Percentiles rank a stretch among this genome's conserved stretches.
phyloP scores from a whole-genome alignment of 2,888 invertebrate genomes.

The Micropterix aruncella region DNA sequence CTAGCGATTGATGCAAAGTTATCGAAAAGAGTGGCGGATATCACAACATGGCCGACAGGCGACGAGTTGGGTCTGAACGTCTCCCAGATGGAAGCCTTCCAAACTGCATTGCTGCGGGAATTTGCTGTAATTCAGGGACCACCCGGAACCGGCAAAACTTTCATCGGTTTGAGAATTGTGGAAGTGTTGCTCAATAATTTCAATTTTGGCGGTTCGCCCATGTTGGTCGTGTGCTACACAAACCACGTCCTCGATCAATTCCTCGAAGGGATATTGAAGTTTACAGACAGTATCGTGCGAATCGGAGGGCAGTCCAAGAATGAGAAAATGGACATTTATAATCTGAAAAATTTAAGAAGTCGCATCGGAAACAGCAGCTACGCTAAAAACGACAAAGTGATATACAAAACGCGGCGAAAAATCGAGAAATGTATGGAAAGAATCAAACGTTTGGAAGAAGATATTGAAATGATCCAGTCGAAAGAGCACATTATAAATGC shows the following conservation, averaged over 20 bases:
- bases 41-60: constrained; percentile 29
- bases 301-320: constrained; percentile 54
- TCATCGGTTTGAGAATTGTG: constrained; percentile 47
- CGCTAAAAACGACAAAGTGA: too few relatives aligned
- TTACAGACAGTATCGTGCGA: constrained; percentile 45
- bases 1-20: too few relatives aligned
- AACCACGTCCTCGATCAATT: constrained; percentile 82
- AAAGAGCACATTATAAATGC: too few relatives aligned
- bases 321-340: constrained; percentile 30
- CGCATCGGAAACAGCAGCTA: too few relatives aligned
- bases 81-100: constrained; percentile 51
- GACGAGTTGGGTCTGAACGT: constrained; percentile 39
- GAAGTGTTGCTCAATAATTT: background rate
- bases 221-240: constrained; percentile 68
- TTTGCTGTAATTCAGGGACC: constrained; percentile 73
- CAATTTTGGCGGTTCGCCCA: constrained; percentile 21
- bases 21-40: too few relatives aligned
- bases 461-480: too few relatives aligned
- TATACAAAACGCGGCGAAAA: too few relatives aligned
- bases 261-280: constrained; percentile 48
- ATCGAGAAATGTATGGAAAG: too few relatives aligned
- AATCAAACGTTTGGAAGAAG: too few relatives aligned
- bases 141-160: constrained; percentile 80
- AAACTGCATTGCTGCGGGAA: constrained; percentile 50
- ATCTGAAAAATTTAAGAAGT: constrained; percentile 13